These are phyloP conservation scores for Hexactinellida sp. DNA, from an alignment of 37 sponge, comb jelly and placozoan genomes.

Conservation along the genomic window DNA sequence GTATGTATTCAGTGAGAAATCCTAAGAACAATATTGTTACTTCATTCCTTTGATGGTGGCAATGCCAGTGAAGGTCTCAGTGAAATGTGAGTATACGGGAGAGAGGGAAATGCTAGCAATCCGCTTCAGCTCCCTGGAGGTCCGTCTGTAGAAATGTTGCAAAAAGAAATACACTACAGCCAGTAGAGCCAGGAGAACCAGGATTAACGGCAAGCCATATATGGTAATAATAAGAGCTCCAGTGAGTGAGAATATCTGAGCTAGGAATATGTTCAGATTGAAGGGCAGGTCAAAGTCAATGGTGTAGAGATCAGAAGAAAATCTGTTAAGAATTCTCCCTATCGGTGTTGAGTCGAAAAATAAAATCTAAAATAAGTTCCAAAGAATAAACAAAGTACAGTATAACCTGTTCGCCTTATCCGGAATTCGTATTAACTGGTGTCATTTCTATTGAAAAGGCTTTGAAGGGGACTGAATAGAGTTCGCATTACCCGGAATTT, in stretches of 20 bases:
- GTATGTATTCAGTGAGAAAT: neutral
- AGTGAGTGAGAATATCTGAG: constrained; percentile 65
- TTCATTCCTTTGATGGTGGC: constrained; percentile 60
- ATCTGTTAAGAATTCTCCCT: constrained; percentile 70
- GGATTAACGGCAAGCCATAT: constrained; percentile 84
- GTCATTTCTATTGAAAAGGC: too few species aligned
- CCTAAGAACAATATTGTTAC: neutral
- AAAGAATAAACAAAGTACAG: neutral
- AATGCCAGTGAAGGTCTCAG: constrained; percentile 71
- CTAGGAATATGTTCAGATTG: constrained; percentile 84
- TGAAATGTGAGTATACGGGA: constrained; percentile 92
- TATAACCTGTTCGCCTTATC: too few species aligned
- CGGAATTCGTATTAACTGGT: too few species aligned
- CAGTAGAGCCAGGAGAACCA: constrained; percentile 58
- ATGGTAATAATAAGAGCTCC: constrained; percentile 79
- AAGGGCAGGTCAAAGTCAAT: constrained; percentile 93
- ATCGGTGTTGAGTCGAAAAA: constrained; percentile 23
- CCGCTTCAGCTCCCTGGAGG: constrained; percentile 95
- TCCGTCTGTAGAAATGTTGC: constrained; percentile 79
- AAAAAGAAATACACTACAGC: constrained; percentile 75
- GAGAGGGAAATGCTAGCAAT: constrained; percentile 79
- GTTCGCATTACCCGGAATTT: too few species aligned
- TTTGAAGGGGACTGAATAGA: too few species aligned
- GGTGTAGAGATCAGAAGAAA: constrained; percentile 88
- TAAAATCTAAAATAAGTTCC: neutral